These are phyloP conservation scores for Agriotes lineatus DNA, from an alignment of 2,888 invertebrate species.

Conservation along the genomic window DNA sequence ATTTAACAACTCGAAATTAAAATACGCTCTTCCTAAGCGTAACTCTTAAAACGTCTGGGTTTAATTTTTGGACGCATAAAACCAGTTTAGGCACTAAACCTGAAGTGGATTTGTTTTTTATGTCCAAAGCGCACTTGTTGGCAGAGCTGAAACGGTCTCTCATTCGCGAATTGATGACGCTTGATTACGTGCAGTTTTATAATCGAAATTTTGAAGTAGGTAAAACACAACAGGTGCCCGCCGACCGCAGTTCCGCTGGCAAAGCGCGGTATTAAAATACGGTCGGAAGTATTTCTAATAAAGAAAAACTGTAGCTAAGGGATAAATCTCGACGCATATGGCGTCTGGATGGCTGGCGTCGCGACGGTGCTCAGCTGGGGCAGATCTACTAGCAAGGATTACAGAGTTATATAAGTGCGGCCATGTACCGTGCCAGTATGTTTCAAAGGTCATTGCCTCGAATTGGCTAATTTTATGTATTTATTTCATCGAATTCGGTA, in stretches of 20 bases:
- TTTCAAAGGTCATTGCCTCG: constrained; percentile 45
- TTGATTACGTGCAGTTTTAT: constrained; percentile 19
- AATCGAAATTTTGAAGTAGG: constrained; percentile 5
- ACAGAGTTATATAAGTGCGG: constrained; percentile 55
- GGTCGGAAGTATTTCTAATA: constrained; percentile 24
- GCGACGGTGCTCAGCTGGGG: constrained; percentile 59
- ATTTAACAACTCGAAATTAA: constrained; percentile 24
- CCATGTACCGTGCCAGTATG: constrained; percentile 40
- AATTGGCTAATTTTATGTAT: constrained; percentile 20
- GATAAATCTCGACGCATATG: constrained; percentile 57
- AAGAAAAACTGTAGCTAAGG: constrained; percentile 43
- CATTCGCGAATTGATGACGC: constrained; percentile 14
- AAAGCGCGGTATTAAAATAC: constrained; percentile 9
- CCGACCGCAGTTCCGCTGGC: background rate
- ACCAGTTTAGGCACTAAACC: constrained; percentile 32
- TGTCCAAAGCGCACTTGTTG: constrained; percentile 50
- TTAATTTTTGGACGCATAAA: constrained; percentile 29
- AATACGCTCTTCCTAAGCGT: constrained; percentile 20
- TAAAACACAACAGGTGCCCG: constrained; percentile 12
- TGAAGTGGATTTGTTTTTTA: constrained; percentile 50
- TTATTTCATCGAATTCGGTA: constrained; percentile 18
- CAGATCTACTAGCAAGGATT: constrained; percentile 59
- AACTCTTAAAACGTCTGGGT: constrained; percentile 19
- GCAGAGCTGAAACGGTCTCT: constrained; percentile 20
- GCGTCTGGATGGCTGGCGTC: constrained; percentile 60